Evolutionary conservation across 1,140 invertebrate species (phyloP).

Genomic region (Bombus polaris): DNA sequence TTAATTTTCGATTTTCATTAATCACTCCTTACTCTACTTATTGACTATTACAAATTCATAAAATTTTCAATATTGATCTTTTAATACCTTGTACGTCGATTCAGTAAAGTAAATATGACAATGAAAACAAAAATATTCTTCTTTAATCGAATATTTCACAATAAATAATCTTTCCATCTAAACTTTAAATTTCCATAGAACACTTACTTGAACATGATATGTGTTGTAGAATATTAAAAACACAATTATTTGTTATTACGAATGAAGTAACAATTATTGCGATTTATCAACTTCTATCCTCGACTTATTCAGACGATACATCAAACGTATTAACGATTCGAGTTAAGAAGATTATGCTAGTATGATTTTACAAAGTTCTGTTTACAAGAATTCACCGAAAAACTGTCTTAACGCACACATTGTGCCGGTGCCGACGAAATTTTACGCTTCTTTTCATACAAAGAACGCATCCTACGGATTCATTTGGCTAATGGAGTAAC

Average conservation of each 20-base stretch:
- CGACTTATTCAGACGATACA: background rate
- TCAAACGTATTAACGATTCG: background rate
- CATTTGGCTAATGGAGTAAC: slow-evolving; percentile 61
- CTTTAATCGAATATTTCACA: too few species aligned
- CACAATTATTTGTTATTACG: background rate
- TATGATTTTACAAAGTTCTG: background rate
- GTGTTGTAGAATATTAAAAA: background rate
- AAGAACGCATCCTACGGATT: slow-evolving; percentile 30
- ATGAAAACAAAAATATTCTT: too few species aligned
- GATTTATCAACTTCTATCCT: background rate
- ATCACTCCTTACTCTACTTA: too few species aligned
- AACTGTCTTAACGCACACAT: background rate
- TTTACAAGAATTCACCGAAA: background rate
- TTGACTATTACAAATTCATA: too few species aligned
- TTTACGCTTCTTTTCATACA: background rate
- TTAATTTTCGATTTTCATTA: too few species aligned
- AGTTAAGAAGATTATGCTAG: background rate
- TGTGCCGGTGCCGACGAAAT: too few species aligned
- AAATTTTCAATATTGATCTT: too few species aligned
- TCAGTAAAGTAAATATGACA: too few species aligned
- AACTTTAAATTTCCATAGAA: too few species aligned
- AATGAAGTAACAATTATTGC: background rate
- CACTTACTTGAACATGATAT: background rate
- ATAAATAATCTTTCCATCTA: too few species aligned
- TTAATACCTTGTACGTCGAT: too few species aligned